phyloP scores from a whole-genome alignment of 2,113 vertebrate species.

The Vulpes ferrilata region DNA sequence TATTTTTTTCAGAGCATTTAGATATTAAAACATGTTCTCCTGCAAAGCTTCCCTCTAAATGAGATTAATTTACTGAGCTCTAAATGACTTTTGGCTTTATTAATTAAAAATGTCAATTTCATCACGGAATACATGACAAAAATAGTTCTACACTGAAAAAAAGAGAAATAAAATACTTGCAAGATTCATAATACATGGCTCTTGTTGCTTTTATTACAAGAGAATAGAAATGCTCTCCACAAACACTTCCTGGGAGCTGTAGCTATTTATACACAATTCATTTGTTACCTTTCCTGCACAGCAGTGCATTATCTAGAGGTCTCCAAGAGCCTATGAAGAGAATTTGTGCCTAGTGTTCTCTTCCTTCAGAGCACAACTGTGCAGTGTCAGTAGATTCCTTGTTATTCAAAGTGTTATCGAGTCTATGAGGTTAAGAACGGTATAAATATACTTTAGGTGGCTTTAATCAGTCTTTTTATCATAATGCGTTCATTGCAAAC shows the following conservation, averaged over 20 bases:
- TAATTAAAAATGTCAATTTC: constrained; percentile 68
- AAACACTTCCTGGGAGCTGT: constrained; percentile 60
- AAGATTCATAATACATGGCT: constrained; percentile 1
- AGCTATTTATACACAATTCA: constrained; percentile 29
- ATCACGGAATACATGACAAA: constrained; percentile 64
- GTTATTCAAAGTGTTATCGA: constrained; percentile 52
- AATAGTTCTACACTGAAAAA: constrained; percentile 70
- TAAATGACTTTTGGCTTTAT: constrained; percentile 65
- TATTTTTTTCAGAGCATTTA: constrained; percentile 56
- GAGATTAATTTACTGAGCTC: constrained; percentile 66
- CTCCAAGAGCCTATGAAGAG: constrained; percentile 32
- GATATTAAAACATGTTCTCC: constrained; percentile 62
- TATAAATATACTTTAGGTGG: not conserved
- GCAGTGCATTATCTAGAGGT: not conserved
- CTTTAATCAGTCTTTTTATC: constrained; percentile 53
- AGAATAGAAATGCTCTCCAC: constrained; percentile 56
- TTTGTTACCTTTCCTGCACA: constrained; percentile 28
- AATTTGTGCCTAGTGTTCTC: constrained; percentile 53
- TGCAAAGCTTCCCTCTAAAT: constrained; percentile 62
- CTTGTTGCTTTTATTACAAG: constrained; percentile 54
- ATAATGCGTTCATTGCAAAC: not conserved
- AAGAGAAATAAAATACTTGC: constrained; percentile 64
- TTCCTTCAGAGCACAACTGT: constrained; percentile 33
- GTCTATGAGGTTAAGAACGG: not conserved
- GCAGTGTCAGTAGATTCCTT: not conserved